A percentile compares a stretch with the other conserved stretches of the same genome.
These are phyloP conservation scores for Procavia capensis DNA, from an alignment of 2,113 vertebrate species.

Conservation along the genomic window DNA sequence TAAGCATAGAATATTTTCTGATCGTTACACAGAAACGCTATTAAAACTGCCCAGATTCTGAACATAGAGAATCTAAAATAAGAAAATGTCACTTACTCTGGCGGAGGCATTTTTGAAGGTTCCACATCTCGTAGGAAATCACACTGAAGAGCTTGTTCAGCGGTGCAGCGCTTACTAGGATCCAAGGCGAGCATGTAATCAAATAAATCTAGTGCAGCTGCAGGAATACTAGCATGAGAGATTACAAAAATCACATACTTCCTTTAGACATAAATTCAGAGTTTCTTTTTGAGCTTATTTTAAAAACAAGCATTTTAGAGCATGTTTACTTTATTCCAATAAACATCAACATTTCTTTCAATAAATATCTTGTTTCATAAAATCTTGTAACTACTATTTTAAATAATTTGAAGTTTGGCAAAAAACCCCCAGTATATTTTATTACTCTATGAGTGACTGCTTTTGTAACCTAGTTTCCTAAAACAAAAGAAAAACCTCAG, in stretches of 20 bases:
- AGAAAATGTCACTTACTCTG: conserved; percentile 91
- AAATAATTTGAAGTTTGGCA: neutral
- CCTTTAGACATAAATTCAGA: neutral
- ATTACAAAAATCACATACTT: conserved; percentile 57
- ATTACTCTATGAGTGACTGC: conserved; percentile 7
- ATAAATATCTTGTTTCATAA: neutral
- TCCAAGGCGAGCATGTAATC: conserved; percentile 99
- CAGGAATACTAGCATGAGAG: conserved; percentile 91
- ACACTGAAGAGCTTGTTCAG: conserved; percentile 96
- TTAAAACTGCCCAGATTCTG: conserved; percentile 31
- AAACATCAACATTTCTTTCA: conserved; percentile 32
- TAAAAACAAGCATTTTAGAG: neutral
- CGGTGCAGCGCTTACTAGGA: conserved; percentile 97
- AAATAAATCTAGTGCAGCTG: conserved; percentile 95
- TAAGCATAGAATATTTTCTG: neutral
- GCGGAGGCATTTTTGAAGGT: conserved; percentile 98
- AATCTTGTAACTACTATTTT: conserved; percentile 22
- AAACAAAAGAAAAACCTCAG: conserved; percentile 37
- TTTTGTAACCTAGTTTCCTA: neutral
- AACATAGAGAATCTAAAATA: neutral
- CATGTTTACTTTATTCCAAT: neutral
- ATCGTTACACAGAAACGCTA: neutral
- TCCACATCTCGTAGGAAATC: conserved; percentile 98
- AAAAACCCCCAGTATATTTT: conserved; percentile 21
- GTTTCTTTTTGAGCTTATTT: conserved; percentile 46